phyloP scores from a whole-genome alignment of 2,113 vertebrate genomes.

The Struthio camelus region DNA sequence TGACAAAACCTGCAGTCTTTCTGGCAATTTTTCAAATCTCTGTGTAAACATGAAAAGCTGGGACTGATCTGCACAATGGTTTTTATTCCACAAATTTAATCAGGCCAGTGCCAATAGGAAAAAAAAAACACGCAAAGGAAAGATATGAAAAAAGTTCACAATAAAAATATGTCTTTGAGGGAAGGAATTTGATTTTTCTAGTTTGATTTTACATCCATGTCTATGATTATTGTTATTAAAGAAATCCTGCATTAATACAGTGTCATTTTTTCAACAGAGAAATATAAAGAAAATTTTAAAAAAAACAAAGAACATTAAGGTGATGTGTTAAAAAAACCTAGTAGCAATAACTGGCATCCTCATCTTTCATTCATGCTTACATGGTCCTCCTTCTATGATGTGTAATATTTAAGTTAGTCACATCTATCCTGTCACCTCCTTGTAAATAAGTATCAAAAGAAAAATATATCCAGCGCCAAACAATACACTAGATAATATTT shows the following conservation, averaged over 20 bases:
- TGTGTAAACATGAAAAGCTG: neutral
- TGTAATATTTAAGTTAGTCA: neutral
- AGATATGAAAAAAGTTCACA: neutral
- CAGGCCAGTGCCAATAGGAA: neutral
- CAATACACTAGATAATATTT: neutral
- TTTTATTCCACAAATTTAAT: neutral
- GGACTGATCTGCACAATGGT: neutral
- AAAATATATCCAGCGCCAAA: neutral
- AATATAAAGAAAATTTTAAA: neutral
- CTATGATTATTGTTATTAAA: neutral
- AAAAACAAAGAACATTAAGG: neutral
- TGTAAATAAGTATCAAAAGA: neutral
- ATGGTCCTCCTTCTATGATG: neutral
- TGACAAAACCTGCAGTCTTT: neutral
- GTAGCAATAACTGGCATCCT: neutral
- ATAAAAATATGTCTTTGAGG: neutral
- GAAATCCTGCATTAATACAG: neutral
- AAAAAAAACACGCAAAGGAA: neutral
- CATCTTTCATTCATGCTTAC: neutral
- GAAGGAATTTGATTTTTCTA: neutral
- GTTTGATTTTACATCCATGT: neutral
- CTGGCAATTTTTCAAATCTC: neutral
- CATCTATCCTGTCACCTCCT: neutral
- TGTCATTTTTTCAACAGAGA: neutral
- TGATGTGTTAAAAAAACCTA: neutral